Conservation (phyloP, 2,888 invertebrate species). For the Drosophila lacicola region DNA sequence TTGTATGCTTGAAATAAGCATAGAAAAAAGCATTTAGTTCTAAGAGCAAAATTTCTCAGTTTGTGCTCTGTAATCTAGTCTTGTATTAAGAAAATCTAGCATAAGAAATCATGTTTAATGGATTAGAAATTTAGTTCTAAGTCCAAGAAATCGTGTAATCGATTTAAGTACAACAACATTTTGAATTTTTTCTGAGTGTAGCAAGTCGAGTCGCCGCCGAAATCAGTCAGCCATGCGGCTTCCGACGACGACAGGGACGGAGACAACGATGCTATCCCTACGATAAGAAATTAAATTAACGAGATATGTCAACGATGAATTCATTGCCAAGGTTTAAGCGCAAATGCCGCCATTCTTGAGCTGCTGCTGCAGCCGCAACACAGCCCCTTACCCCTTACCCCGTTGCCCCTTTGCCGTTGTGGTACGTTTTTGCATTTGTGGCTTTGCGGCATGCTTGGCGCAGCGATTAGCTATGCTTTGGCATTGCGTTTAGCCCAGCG, state of each 20-base stretch:
- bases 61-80: no score
- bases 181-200: constrained; percentile 1
- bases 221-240: constrained; percentile 75
- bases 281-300: constrained; percentile 85
- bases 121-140: no score
- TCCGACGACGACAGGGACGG: constrained; percentile 59
- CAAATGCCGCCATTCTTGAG: constrained; percentile 84
- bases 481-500: constrained; percentile 64
- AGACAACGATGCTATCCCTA: constrained; percentile 81
- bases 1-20: no score
- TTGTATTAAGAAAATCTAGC: no score
- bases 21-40: no score
- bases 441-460: constrained; percentile 58
- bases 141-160: no score
- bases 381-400: neutral
- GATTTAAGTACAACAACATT: neutral
- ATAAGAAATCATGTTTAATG: no score
- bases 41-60: no score
- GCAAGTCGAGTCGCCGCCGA: constrained; percentile 39
- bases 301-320: constrained; percentile 85
- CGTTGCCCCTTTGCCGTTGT: neutral
- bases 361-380: constrained; percentile 43
- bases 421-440: constrained; percentile 60
- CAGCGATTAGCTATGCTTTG: constrained; percentile 80
- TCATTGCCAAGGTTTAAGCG: constrained; percentile 84